Conservation (phyloP, 2,888 invertebrate species). For the Torymus texanus region DNA sequence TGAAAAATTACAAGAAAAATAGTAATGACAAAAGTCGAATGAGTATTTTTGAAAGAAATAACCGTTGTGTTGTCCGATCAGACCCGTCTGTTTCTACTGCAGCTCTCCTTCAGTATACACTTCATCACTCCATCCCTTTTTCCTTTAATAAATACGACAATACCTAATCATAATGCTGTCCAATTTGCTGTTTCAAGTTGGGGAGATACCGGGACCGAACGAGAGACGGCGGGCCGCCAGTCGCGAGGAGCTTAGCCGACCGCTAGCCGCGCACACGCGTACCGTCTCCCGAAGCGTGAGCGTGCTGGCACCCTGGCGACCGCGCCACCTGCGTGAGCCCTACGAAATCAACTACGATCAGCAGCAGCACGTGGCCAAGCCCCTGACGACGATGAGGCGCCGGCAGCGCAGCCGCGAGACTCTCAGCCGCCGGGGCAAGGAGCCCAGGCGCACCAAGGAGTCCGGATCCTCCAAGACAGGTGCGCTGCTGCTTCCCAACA, state of each 20-base stretch:
- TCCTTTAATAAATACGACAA: background rate
- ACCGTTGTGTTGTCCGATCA: too few species aligned
- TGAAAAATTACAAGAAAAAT: too few species aligned
- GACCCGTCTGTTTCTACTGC: too few species aligned
- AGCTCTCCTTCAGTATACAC: too few species aligned
- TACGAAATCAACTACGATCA: slow-evolving; percentile 89
- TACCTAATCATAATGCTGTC: slow-evolving; percentile 20
- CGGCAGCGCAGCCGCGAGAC: slow-evolving; percentile 72
- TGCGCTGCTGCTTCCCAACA: background rate
- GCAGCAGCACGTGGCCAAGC: slow-evolving; percentile 76
- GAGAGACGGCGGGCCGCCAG: slow-evolving; percentile 81
- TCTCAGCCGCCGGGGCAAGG: slow-evolving; percentile 69
- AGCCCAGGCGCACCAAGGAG: slow-evolving; percentile 38
- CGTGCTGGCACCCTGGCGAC: slow-evolving; percentile 90
- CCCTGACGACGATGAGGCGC: slow-evolving; percentile 72
- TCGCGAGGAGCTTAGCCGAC: slow-evolving; percentile 84
- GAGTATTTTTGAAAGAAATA: too few species aligned
- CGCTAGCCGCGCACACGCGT: slow-evolving; percentile 80
- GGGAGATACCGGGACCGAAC: slow-evolving; percentile 87
- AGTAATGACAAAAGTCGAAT: too few species aligned
- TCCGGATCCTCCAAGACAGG: slow-evolving; percentile 37
- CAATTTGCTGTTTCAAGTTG: slow-evolving; percentile 77
- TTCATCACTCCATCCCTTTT: too few species aligned
- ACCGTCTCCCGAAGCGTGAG: slow-evolving; percentile 87
- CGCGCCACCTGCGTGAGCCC: slow-evolving; percentile 83